Conservation (phyloP, 2,888 invertebrate species). For the Metallyticus violacea region DNA sequence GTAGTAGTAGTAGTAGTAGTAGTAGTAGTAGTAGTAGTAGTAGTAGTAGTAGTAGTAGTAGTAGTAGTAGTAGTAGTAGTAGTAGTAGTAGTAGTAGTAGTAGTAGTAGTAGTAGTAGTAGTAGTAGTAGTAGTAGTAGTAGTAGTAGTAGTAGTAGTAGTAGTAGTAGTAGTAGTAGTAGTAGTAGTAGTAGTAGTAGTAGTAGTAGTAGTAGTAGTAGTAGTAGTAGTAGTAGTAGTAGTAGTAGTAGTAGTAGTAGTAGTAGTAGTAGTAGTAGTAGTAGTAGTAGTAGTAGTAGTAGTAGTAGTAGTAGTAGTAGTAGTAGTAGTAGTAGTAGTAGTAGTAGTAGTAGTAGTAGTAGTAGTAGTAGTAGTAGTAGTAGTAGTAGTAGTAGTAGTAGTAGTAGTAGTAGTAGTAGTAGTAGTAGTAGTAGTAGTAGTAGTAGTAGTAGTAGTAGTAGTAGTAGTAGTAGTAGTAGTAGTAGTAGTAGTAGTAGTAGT, state of each 20-base stretch:
- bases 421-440: neutral
- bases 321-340: neutral
- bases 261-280: neutral
- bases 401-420: neutral
- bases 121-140: neutral
- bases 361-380: neutral
- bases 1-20: neutral
- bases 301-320: neutral
- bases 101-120: neutral
- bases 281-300: neutral
- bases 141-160: neutral
- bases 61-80: neutral
- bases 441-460: neutral
- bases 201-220: neutral
- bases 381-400: neutral
- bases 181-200: neutral
- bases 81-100: neutral
- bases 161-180: neutral
- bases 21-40: neutral
- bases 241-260: neutral
- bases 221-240: neutral
- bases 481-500: neutral
- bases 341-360: neutral
- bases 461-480: neutral
- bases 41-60: neutral